These are phyloP conservation scores for Melitaea athalia DNA, from an alignment of 2,888 invertebrate genomes.

Conservation along the genomic window DNA sequence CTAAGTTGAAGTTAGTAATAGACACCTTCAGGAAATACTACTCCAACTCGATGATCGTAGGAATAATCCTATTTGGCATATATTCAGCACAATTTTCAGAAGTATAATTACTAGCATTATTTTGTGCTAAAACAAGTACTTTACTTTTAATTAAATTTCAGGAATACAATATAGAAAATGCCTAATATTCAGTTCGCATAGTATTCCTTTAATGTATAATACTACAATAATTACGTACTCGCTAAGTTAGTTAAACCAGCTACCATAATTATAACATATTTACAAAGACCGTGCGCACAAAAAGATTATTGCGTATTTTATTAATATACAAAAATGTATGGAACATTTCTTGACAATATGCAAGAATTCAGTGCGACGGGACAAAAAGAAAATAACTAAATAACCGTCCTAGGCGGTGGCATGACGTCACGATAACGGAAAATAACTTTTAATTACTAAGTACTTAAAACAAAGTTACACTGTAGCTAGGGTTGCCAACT, in stretches of 20 bases:
- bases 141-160: no score
- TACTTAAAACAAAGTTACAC: neutral
- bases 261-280: slow-evolving; percentile 16
- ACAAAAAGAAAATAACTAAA: slow-evolving; percentile 13
- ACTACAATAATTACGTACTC: no score
- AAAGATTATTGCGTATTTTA: neutral
- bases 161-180: no score
- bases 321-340: neutral
- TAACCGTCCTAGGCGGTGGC: slow-evolving; percentile 58
- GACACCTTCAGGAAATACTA: no score
- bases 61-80: no score
- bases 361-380: neutral
- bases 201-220: no score
- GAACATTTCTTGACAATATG: neutral
- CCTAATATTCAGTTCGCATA: no score
- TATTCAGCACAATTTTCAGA: no score
- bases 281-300: slow-evolving; percentile 16
- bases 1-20: neutral
- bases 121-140: no score
- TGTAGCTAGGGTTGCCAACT: neutral
- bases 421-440: slow-evolving; percentile 70
- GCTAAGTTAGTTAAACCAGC: no score
- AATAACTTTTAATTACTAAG: slow-evolving; percentile 2
- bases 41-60: no score
- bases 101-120: no score